Evolutionary conservation across 2,797 vertebrate genomes (phyloP).

Genomic region (Sebastes hubbsi): DNA sequence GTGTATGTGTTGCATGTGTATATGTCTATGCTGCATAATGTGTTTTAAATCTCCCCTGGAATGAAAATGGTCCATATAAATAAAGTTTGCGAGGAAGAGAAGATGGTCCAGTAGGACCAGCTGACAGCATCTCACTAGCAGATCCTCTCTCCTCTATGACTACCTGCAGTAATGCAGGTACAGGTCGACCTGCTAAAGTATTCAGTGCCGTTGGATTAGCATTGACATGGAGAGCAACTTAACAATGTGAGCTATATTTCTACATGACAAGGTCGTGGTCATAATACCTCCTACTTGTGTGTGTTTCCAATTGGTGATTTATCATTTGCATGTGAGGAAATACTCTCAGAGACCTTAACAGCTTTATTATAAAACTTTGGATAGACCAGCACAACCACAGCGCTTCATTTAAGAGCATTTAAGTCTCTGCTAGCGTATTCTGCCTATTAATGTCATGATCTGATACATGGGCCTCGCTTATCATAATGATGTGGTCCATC

Average conservation of each 20-base stretch:
- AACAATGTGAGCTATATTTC: slow-evolving; percentile 23
- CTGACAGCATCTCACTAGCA: slow-evolving; percentile 5
- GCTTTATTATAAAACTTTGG: not conserved
- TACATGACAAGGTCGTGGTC: slow-evolving; percentile 16
- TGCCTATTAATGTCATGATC: slow-evolving; percentile 21
- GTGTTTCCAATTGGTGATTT: slow-evolving; percentile 34
- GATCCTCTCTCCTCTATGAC: not conserved
- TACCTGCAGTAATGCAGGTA: not conserved
- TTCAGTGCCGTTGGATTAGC: slow-evolving; percentile 14
- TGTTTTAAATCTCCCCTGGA: not conserved
- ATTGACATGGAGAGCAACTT: not conserved
- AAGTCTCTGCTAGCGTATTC: not conserved
- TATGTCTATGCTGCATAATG: not conserved
- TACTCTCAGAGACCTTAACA: not conserved
- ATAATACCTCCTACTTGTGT: slow-evolving; percentile 17
- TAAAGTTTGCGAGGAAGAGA: not conserved
- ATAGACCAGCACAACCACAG: slow-evolving; percentile 1
- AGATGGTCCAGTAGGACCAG: not conserved
- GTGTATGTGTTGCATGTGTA: not conserved
- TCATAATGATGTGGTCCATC: slow-evolving; percentile 37
- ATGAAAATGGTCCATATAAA: not conserved
- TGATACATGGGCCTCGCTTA: not conserved
- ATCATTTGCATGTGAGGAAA: slow-evolving; percentile 33
- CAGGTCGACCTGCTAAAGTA: slow-evolving; percentile 15
- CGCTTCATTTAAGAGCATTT: slow-evolving; percentile 6